These are phyloP conservation scores for Blennius ocellaris DNA, from an alignment of 2,113 vertebrate species.

Conservation along the genomic window DNA sequence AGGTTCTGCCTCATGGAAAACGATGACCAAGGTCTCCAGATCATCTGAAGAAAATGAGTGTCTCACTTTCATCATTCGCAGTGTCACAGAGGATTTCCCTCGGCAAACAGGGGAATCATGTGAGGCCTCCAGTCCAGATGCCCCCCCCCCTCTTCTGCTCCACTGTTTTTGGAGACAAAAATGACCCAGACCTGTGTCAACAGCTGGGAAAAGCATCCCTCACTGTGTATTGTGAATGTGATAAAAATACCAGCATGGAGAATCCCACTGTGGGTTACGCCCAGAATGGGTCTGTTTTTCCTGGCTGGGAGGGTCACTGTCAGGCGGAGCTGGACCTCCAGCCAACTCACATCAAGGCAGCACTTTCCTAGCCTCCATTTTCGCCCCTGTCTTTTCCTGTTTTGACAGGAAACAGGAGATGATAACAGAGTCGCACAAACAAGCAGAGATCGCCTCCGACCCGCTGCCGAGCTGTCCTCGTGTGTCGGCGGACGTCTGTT, in stretches of 20 bases:
- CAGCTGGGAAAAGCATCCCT: constrained; percentile 80
- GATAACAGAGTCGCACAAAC: constrained; percentile 79
- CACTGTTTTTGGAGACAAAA: constrained; percentile 64
- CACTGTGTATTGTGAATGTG: constrained; percentile 70
- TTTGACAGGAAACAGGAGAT: constrained; percentile 84
- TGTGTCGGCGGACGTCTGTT: constrained; percentile 53
- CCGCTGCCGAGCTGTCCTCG: constrained; percentile 62
- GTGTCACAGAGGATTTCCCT: constrained; percentile 78
- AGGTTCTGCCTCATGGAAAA: constrained; percentile 64
- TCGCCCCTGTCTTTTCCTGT: constrained; percentile 81
- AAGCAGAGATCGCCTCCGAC: constrained; percentile 69
- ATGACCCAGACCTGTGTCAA: constrained; percentile 74
- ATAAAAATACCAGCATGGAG: constrained; percentile 78
- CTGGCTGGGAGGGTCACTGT: constrained; percentile 69
- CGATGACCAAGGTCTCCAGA: constrained; percentile 72
- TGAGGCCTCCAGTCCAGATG: constrained; percentile 51
- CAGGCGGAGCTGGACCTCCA: constrained; percentile 67
- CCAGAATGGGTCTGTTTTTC: constrained; percentile 76
- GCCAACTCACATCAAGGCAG: constrained; percentile 78
- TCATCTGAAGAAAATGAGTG: constrained; percentile 71
- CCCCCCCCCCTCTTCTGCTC: constrained; percentile 30
- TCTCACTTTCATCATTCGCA: constrained; percentile 78
- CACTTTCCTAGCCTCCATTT: constrained; percentile 80
- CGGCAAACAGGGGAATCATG: constrained; percentile 75
- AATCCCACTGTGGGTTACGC: constrained; percentile 67